Base-by-base conservation (phyloP, 2,113 vertebrate species). In the Myiozetetes cayanensis region DNA sequence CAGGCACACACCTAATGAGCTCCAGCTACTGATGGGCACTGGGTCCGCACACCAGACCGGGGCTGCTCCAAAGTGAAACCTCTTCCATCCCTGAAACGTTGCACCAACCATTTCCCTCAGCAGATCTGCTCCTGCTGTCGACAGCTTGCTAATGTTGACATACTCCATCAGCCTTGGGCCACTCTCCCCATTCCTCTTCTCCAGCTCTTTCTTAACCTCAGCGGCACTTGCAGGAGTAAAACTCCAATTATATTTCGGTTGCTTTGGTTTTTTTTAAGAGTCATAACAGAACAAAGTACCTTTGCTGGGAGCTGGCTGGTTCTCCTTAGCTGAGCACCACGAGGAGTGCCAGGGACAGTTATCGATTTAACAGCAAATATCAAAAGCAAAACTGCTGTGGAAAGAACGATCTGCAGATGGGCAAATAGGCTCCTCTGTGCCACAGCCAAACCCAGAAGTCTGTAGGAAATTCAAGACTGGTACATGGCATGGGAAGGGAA, bases 81-180 rank as follows among this genome's bases (percentile, higher is more conserved):
- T 90, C 85, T 85, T 46, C 90, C 76, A 35, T 92, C 46, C 90
- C 92, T 14, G 2, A 58, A 90, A 90, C 6, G 13, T 3, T 31
- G 58, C 88, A 80, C 41, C 58, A n/a, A 56, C 22, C 46, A 1
- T 92, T 93, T 83, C 90, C 30, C 67, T 37, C 58, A 10, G 88
- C 37, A 0, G 82, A 87, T 75, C 88, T 14, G 88, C 92, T 95
- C n/a, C 95, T 93, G 95, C 6, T 92, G 94, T 86, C n/a, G 63
- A 97, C 96, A 97, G 96, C 96, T 97, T 97, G 96, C 95, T 96
- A 97, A 97, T 97, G 95, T 80, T 90, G 90, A 90, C 88, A 93
- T 93, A 61, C 79, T 90, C 94, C 49, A 53, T 73, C 94, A 96
- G 96, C 96, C 96, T 35, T 96, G 96, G 93, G 96, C 94, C 94